A percentile compares a stretch with the other conserved stretches of the same genome.
These are phyloP conservation scores for Cyprichromis sp. DNA, from an alignment of 2,113 vertebrate genomes.

Conservation along the genomic window DNA sequence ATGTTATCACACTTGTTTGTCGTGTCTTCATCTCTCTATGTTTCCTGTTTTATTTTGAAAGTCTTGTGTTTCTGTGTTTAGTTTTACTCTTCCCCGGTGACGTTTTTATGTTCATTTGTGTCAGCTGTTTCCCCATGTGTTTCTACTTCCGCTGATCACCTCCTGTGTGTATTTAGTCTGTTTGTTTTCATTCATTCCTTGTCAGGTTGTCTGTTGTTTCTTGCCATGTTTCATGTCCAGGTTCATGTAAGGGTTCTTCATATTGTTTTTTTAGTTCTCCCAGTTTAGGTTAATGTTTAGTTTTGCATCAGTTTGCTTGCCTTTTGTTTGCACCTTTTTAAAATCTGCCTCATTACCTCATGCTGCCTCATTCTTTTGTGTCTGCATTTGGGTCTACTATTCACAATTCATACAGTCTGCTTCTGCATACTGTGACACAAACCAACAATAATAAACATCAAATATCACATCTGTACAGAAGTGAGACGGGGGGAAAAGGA, in stretches of 20 bases:
- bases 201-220: background rate
- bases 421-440: background rate
- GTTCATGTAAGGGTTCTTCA: background rate
- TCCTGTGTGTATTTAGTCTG: background rate
- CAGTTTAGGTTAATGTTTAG: background rate
- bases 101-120: background rate
- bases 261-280: background rate
- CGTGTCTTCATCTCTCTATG: accelerated
- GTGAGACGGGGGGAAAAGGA: accelerated
- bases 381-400: background rate
- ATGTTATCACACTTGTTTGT: background rate
- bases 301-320: background rate
- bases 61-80: background rate
- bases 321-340: background rate
- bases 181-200: background rate
- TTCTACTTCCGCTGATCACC: background rate
- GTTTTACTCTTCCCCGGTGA: background rate
- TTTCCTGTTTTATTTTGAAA: background rate
- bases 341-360: background rate
- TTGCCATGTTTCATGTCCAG: background rate
- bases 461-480: background rate
- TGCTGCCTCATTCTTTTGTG: background rate
- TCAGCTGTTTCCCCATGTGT: background rate
- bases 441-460: background rate
- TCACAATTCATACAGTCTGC: background rate